Base-by-base conservation (phyloP, 1,140 invertebrate species). In the Centruroides sculpturatus region DNA sequence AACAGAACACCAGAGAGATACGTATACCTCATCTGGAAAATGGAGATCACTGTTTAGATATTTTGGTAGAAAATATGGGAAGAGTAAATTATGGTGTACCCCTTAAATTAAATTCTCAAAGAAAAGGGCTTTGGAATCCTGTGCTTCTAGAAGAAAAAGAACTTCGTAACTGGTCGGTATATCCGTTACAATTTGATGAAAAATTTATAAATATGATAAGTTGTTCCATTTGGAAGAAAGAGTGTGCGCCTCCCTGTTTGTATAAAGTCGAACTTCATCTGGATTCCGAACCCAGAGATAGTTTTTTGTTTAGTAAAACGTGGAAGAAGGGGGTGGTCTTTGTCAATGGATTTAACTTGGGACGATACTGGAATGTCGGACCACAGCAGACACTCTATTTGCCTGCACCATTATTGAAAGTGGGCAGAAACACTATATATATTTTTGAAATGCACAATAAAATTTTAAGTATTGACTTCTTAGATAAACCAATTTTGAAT, bases 311-410 rank as follows among this genome's bases (percentile, higher is more conserved):
- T 36, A 36, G 55, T 23, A 10, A 46, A 9, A 57, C 65, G 5
- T 66, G 64, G 64, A 54, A 13, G 4, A 66, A 66, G 59, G 83
- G 83, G 8, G 71, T 82, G 57, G 78, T 82, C 12, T 77, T 83
- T 61, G 67, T 85, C 1, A 85, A 85, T 72, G 81, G 80, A 5
- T 81, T 82, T 66, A 81, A 83, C 66, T 68, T 85, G 56, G 82
- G 81, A 10, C 69, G 82, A 54, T 83, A 82, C 69, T 80, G 75
- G 74, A 62, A 66, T 5, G 65, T 76, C 8, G 83, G 83, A 3
- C 83, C 83, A 0, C 77, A 80, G 66, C 69, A 75, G 62, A 77
- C 78, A 5, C 69, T 82, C 0, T 84, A 81, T 71, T 62, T 84
- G 47, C 76, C 76, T n/a, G 72, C 63, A 13, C 69, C 72, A 7